Evolutionary conservation across 2,797 vertebrate species (phyloP), one percentile per base, ranked within the genome.

Genomic region (Labeo calbasu): DNA sequence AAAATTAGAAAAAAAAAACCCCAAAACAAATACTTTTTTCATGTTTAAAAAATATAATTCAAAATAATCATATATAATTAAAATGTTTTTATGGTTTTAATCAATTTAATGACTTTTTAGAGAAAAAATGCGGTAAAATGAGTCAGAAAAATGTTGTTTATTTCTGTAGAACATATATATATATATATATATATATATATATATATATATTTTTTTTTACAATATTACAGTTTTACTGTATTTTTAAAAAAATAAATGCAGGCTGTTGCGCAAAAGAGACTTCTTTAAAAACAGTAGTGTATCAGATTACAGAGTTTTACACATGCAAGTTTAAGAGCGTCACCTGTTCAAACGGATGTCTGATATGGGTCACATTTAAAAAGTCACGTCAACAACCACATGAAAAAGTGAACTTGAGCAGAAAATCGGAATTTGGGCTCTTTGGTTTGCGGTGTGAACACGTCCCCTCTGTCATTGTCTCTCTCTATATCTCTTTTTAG

Each of bases 401-500:
- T 46, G 32, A 59, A 43, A 76, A 76, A 76, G 3, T 59, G 32
- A 11, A 79, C 25, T 51, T 51, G 7, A 25, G 32, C 57, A 43
- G 13, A 55, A 32, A 50, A 43, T 80, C 4, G 1, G 19, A 55
- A 77, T 59, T 59, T 21, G 14, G 36, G 40, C 36, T 71, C 40
- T 71, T 59, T 10, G 68, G 23, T 43, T 81, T 71, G 66, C 11
- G 32, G n/a, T 13, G 32, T 80, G 63, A 68, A 40, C 11, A 19
- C 61, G 19, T 23, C 71, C 43, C 50, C 43, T 77, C 46, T 51
- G 51, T 57, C 23, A 75, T 28, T 84, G 61, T 80, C 65, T 79
- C 53, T 77, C 13, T 81, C 55, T 50, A 15, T 48, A 61, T 71
- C 21, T 53, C 36, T 36, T 19, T 77, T 76, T 80, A 86, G 76